phyloP scores from a whole-genome alignment of 2,888 invertebrate species.

The Rhagonycha fulva region DNA sequence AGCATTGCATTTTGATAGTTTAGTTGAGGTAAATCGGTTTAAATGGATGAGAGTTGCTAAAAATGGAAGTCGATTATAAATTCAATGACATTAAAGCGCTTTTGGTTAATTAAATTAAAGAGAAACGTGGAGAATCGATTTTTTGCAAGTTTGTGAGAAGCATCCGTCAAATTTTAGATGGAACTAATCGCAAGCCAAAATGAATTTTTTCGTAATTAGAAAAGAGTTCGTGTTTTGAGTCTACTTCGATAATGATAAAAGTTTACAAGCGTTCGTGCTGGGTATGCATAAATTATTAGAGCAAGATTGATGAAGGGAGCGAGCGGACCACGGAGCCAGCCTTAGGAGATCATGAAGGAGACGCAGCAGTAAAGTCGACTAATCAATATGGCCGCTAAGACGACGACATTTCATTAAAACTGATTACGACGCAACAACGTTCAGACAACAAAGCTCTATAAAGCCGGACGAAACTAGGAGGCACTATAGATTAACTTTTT shows the following conservation, averaged over 20 bases:
- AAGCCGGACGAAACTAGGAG: neutral
- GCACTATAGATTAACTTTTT: neutral
- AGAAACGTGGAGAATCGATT: neutral
- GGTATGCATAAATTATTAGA: constrained; percentile 43
- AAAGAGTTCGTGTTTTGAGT: constrained; percentile 32
- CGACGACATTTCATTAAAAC: constrained; percentile 31
- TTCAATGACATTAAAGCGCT: neutral
- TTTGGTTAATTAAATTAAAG: constrained; percentile 11
- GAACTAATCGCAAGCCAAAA: constrained; percentile 33
- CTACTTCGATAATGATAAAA: constrained; percentile 41
- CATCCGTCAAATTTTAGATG: constrained; percentile 32
- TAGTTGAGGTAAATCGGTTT: neutral
- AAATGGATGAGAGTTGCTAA: neutral
- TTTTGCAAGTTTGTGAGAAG: constrained; percentile 20
- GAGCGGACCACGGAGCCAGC: constrained; percentile 20
- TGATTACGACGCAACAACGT: constrained; percentile 25
- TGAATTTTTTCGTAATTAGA: constrained; percentile 37
- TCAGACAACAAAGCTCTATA: constrained; percentile 7
- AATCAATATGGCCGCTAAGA: constrained; percentile 31
- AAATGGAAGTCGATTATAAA: neutral
- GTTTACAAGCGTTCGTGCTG: constrained; percentile 37
- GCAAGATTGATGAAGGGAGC: constrained; percentile 42
- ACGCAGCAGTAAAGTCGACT: constrained; percentile 14
- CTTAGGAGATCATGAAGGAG: constrained; percentile 18
- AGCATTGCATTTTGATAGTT: neutral